Conservation (phyloP, 2,113 vertebrate species). For the Rissa tridactyla region DNA sequence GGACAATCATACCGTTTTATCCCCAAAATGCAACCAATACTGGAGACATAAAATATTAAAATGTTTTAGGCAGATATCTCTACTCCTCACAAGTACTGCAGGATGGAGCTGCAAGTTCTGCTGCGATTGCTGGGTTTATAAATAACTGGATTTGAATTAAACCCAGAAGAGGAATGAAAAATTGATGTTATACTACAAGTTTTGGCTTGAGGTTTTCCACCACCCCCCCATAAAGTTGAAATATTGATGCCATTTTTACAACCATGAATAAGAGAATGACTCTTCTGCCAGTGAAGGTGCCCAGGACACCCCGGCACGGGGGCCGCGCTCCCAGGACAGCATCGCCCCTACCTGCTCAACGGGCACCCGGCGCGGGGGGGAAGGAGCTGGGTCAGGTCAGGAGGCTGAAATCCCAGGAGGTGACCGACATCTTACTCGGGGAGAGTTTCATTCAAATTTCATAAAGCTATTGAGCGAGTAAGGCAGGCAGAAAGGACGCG, state of each 20-base stretch:
- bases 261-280: not conserved
- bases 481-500: not conserved
- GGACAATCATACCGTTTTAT: not conserved
- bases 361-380: not conserved
- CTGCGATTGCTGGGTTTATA: not conserved
- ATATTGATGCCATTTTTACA: not conserved
- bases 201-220: not conserved
- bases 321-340: not conserved
- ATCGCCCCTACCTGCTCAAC: not conserved
- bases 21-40: not conserved
- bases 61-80: not conserved
- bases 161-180: not conserved
- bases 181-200: not conserved
- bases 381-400: not conserved
- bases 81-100: not conserved
- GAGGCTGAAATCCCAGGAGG: not conserved
- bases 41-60: not conserved
- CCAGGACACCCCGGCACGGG: not conserved
- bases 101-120: not conserved
- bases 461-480: not conserved
- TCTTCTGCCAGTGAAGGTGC: not conserved
- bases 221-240: not conserved
- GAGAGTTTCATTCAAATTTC: slow-evolving; percentile 25
- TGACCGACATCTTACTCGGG: not conserved
- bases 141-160: not conserved